Base-by-base conservation (phyloP, 2,113 vertebrate species). In the Acanthochromis polyacanthus region DNA sequence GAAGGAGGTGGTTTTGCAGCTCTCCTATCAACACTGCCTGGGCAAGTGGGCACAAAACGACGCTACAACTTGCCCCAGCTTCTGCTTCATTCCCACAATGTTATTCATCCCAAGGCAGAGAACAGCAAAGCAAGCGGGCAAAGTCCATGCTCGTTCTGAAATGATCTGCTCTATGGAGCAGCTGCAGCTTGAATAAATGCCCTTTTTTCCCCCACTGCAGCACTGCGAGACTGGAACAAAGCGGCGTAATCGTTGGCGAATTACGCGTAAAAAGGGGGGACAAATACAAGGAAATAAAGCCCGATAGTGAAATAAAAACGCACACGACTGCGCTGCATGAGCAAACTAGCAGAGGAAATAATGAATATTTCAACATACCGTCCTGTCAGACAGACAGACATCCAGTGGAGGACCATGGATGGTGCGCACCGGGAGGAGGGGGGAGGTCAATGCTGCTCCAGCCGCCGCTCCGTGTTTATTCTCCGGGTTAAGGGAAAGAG, bases 301-400 rank as follows among this genome's bases (percentile, higher is more conserved):
- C 8, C 14, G 43, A 73, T 59, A 84, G 9, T 79, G 78, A 72
- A 84, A 74, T 66, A 79, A 79, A 84, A 59, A n/a, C 66, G 38
- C 65, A 20, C 68, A 48, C 65, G 62, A 51, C 71, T 15, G 68
- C 10, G 46, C 14, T 58, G 68, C 53, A 30, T 7, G 52, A 32
- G 51, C 52, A 30, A 65, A 51, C 50, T 20, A 43, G 25, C 10
- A 66, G 5, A 20, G 40, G 19, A 1, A 16, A 8, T 19, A 36
- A 40, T 20, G 17, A 78, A 77, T 57, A 75, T 73, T 63, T 63
- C 61, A 83, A 89, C 92, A 23, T 93, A 93, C 92, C 92, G 76
- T 87, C 74, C 86, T 86, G 75, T 89, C 89, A 90, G 64, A 90
- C 69, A 32, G 71, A 78, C 83, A 32, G 71, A 78, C 83, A 83